Evolutionary conservation across 1,140 invertebrate genomes (phyloP), one percentile per base, ranked within the genome.

Genomic region (Gryon sp.): DNA sequence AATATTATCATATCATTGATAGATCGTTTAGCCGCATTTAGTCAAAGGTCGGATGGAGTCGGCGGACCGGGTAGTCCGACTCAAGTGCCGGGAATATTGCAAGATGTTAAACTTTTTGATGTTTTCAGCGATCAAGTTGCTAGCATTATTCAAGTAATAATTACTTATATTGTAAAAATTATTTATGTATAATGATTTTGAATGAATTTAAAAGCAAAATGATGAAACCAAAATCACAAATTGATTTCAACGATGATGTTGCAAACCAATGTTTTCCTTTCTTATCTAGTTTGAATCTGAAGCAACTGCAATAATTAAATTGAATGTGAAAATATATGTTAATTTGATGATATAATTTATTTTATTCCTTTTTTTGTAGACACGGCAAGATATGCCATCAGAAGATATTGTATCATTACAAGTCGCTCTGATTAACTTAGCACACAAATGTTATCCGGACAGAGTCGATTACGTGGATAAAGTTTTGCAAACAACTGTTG

Each of bases 51-150:
- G 6, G 91, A 95, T 87, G 90, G 89, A 9, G 89, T 90, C 8
- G 88, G 89, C 26, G 88, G 87, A 14, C 86, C 87, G 36, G 87
- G 87, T 53, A 88, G 87, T 76, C 87, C 87, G 2, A 88, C 80
- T 52, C 87, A 89, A 79, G 48, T 85, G 9, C 90, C 92, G 43
- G 94, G 94, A 18, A 95, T 96, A 79, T 94, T 96, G 6, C 90
- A 93, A 62, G 95, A 98, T 80, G 95, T 98, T 8, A 94, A 98
- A 83, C 89, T 99, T 0, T 99, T 99, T 90, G 97, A 99, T 83
- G 97, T 99, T 24, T 99, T 99, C 85, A 98, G 97, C n/a, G 94
- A 98, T 81, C 97, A 99, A 90, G 95, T 99, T 22, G 95, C 97
- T 2, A 94, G 95, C 68, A 98, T 99, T 78, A 97, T 98, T 68